Evolutionary conservation across 1,140 invertebrate genomes (phyloP).

Genomic region (Littorina saxatilis): DNA sequence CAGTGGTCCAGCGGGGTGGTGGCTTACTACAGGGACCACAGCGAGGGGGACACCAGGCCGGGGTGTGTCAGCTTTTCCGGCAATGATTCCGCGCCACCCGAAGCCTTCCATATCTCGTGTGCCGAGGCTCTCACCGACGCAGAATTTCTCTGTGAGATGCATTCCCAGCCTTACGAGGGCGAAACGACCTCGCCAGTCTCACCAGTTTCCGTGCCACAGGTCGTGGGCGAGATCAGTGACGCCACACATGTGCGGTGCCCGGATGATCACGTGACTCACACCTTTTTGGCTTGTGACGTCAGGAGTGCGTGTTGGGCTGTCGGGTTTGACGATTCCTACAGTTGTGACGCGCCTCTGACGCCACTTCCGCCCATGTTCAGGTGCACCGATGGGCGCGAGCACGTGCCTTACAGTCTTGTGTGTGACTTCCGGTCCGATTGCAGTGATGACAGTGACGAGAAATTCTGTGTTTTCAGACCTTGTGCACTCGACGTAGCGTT

Average conservation of each 20-base stretch:
- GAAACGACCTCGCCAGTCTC: background rate
- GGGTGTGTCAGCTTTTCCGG: too few species aligned
- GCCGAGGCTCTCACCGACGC: too few species aligned
- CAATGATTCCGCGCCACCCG: too few species aligned
- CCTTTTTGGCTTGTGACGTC: conserved; percentile 14
- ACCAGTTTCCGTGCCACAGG: background rate
- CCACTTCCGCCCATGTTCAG: background rate
- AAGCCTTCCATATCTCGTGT: too few species aligned
- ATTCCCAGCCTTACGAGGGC: background rate
- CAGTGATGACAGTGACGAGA: conserved; percentile 15
- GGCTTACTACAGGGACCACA: too few species aligned
- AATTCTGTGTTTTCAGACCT: conserved; percentile 13
- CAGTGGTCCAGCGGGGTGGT: too few species aligned
- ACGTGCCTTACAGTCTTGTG: conserved; percentile 16
- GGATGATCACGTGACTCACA: background rate
- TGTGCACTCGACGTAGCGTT: too few species aligned
- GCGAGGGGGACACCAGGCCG: too few species aligned
- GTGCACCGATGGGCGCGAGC: background rate
- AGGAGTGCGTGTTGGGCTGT: background rate
- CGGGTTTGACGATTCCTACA: background rate
- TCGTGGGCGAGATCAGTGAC: background rate
- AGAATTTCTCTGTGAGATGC: background rate
- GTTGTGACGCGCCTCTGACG: background rate
- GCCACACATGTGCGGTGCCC: background rate
- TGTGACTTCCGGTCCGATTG: conserved; percentile 12